phyloP scores from a whole-genome alignment of 2,797 vertebrate species.

The Anas bahamensis region DNA sequence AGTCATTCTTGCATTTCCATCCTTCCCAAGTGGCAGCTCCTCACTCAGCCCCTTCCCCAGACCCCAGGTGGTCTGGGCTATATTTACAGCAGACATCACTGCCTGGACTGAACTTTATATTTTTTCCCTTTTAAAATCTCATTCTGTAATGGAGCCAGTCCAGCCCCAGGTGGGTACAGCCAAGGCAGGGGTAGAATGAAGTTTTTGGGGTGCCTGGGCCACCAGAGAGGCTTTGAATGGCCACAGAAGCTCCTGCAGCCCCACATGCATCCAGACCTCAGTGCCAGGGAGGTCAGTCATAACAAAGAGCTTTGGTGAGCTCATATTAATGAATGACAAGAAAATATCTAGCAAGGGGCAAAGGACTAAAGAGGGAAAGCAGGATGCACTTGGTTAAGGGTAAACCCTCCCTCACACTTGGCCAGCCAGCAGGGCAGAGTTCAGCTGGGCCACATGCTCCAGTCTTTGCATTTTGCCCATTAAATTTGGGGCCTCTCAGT shows the following conservation, averaged over 20 bases:
- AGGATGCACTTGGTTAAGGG: background rate
- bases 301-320: background rate
- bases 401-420: background rate
- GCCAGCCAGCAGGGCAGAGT: background rate
- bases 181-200: background rate
- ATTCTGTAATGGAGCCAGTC: background rate
- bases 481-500: background rate
- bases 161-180: background rate
- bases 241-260: background rate
- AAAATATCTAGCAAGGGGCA: background rate
- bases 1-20: background rate
- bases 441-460: background rate
- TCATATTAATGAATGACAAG: background rate
- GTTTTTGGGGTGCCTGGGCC: background rate
- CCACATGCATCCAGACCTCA: background rate
- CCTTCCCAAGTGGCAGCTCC: background rate
- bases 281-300: background rate
- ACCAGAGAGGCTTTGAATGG: background rate
- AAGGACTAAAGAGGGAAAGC: background rate
- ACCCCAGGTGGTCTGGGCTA: conserved; percentile 38
- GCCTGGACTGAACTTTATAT: background rate
- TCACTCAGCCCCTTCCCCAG: conserved; percentile 50
- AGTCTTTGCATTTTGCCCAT: background rate
- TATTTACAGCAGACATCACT: conserved; percentile 37
- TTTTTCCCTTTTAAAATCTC: background rate